Base-by-base conservation (phyloP, 53 echinoderm and acorn worm genomes). In the Henricia sp. region DNA sequence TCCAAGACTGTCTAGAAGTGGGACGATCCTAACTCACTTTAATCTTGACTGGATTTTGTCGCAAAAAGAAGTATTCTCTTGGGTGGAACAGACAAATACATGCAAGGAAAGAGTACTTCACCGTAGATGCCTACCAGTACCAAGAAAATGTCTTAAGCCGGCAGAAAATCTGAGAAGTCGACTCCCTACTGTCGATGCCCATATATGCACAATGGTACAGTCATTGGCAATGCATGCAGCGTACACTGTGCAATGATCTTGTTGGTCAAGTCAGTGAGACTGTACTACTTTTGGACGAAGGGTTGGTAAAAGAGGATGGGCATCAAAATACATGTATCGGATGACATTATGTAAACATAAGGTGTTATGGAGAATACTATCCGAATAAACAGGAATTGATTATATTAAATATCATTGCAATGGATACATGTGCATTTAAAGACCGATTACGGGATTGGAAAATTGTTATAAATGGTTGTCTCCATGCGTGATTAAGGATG, bases 151-250 rank as follows among this genome's bases (percentile, higher is more conserved):
- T 0, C 44, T 11, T 29, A 16, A 57, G 55, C 76, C 59, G 58
- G 57, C 76, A 46, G 62, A 28, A 26, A 56, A 57, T 29, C 62
- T 6, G 20, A n/a, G 26, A 25, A 28, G 28, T 48, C 6, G 80
- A 19, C 30, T 35, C 80, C 80, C 38, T 35, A 21, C 63, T 48
- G 86, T 67, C 86, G n/a, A 86, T 86, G 86, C 86, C 86, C 86
- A 86, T 86, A 86, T 86, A 86, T 75, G 86, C 66, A 76, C 86
- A 86, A 86, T 86, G 86, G 86, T 76, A 86, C 74, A 26, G 86
- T 80, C 80, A 80, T 20, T 80, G 63, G 43, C 19, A 3, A 56
- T 76, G 41, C 59, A 58, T 76, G 76, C 9, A 67, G n/a, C 13
- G 34, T 73, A 21, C 19, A 27, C 41, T 57, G 42, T 76, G 76